Conservation (phyloP, 2,888 invertebrate species). For the Dryadula phaetusa region DNA sequence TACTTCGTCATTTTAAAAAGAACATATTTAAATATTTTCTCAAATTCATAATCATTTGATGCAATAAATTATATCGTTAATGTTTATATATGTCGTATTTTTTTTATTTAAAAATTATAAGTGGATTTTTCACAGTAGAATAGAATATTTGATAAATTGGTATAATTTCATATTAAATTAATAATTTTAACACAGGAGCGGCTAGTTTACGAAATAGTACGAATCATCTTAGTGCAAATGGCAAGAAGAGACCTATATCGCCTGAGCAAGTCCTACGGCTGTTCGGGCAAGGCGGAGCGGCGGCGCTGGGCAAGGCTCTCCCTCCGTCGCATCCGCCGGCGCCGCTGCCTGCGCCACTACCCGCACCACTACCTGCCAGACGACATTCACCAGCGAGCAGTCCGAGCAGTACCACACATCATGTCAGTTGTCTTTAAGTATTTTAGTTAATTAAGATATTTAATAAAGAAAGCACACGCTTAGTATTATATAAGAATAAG, state of each 20-base stretch:
- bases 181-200: conserved; percentile 57
- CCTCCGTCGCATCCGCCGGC: conserved; percentile 78
- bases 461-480: no score
- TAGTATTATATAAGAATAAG: no score
- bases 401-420: conserved; percentile 91
- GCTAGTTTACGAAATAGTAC: conserved; percentile 76
- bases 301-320: conserved; percentile 77
- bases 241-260: conserved; percentile 91
- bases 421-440: conserved; percentile 71
- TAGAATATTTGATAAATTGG: no score
- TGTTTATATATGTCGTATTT: no score
- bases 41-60: no score
- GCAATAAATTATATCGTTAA: no score
- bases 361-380: conserved; percentile 78
- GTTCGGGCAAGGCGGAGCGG: conserved; percentile 83
- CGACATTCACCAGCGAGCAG: conserved; percentile 89
- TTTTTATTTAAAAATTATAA: no score
- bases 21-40: no score
- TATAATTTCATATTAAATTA: not conserved
- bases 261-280: conserved; percentile 92
- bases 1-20: no score
- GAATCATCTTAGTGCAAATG: conserved; percentile 84
- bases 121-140: no score
- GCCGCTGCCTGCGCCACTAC: conserved; percentile 75
- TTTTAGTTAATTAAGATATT: not conserved